Base-by-base conservation (phyloP, 2,113 vertebrate species). In the Machaerirhynchus nigripectus region DNA sequence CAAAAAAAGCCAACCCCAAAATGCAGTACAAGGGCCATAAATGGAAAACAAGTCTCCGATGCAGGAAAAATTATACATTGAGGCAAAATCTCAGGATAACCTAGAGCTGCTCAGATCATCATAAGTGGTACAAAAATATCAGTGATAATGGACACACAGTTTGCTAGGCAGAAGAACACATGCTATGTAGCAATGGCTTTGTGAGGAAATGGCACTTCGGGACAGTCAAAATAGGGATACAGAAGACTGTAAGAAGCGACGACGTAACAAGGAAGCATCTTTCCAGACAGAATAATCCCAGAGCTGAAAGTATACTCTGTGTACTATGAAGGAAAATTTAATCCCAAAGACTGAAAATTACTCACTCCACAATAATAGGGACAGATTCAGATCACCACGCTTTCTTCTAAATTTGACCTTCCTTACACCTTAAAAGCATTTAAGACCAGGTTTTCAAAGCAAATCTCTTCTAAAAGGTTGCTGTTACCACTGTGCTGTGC, bases 41-140 rank as follows among this genome's bases (percentile, higher is more conserved):
- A 75, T 65, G 37, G 40, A 92, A 90, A 93, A 61, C 35, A 63
- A 79, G 30, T 40, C 18, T 85, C 83, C 74, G 73, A 83, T 0
- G 2, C n/a, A 63, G 59, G 74, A 68, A 79, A 65, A 89, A 73
- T 77, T 64, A 77, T 17, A 83, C 7, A 46, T 46, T 85, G 20
- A 80, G n/a, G 53, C 19, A 69, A 88, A 92, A 92, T 13, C 59
- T 89, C 18, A 18, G 46, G 37, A 64, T 60, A 86, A 73, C 46
- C 37, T 61, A 85, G 76, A 78, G 11, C 19, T 85, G 39, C 52
- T 87, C 67, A 74, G 56, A 76, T 83, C 75, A 94, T 60, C 79
- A 94, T 53, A 28, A 93, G 50, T 82, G 49, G 53, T 86, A 89
- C 77, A 90, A 97, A 97, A 97, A 84, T 87, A 92, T 88, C 82